Percentiles rank a stretch among this genome's conserved stretches.
Conservation (phyloP, 2,797 vertebrate species). For the Microctenopoma stevenorrisi region DNA sequence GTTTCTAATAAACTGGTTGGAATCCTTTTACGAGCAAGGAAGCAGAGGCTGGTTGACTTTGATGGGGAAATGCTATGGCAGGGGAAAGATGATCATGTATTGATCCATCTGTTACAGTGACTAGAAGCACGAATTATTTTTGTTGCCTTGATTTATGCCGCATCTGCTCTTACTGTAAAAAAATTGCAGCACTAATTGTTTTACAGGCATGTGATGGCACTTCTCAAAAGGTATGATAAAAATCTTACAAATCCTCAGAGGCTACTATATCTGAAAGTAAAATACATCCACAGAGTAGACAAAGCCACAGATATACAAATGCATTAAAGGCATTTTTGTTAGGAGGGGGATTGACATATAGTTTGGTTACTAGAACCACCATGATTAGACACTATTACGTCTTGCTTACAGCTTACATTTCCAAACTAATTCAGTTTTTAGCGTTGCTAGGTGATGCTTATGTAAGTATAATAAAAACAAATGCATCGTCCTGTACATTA, state of each 20-base stretch:
- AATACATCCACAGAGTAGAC: neutral
- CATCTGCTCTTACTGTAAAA: neutral
- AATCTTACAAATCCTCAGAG: neutral
- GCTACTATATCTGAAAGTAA: neutral
- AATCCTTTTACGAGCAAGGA: slow-evolving; percentile 89
- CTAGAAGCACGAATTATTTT: neutral
- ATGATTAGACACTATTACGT: neutral
- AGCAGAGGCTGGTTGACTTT: slow-evolving; percentile 88
- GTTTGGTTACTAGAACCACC: neutral
- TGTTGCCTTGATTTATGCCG: slow-evolving; percentile 16
- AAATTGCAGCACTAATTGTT: neutral
- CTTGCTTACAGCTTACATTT: slow-evolving; percentile 9
- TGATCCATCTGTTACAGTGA: slow-evolving; percentile 86
- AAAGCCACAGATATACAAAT: neutral
- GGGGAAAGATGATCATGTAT: slow-evolving; percentile 87
- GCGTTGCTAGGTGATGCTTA: neutral
- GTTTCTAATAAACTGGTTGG: slow-evolving; percentile 94
- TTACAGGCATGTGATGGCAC: neutral
- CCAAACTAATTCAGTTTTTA: neutral
- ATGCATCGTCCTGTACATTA: neutral
- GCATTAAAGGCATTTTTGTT: no score
- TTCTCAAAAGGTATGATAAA: neutral
- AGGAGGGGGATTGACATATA: no score
- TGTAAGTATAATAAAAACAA: slow-evolving; percentile 22
- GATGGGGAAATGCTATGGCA: slow-evolving; percentile 96